Evolutionary conservation across 2,113 vertebrate genomes (phyloP), one percentile per base, ranked within the genome.

Genomic region (Hippocampus mohnikei): DNA sequence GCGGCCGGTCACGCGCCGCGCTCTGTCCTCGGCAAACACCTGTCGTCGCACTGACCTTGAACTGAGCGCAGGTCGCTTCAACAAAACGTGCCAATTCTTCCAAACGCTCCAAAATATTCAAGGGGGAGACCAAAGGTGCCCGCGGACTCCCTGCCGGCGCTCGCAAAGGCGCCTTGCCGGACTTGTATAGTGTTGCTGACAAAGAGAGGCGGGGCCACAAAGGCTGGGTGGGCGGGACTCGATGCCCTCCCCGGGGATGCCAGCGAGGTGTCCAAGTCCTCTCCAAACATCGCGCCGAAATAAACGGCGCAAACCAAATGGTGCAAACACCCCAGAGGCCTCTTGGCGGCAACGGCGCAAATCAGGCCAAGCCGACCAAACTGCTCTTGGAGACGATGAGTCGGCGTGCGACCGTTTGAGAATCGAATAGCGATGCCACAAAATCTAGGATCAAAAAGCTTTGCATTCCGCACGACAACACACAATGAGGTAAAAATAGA

Each of bases 21-120:
- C 55, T 41, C 67, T 48, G 58, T 75, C 78, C 80, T 83, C 73
- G 42, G 69, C 78, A 68, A 25, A 70, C 74, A 86, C 80, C 89
- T 91, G 90, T 80, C 59, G 72, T 60, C 56, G 81, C 85, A 95
- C 94, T 95, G 91, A 95, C 94, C 94, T 95, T 94, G 92, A 93
- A 82, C 42, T 73, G n/a, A 74, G 84, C 67, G 69, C 75, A 74
- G 74, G 72, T 50, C 63, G 72, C 69, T 65, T 50, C 63, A 74
- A 73, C 50, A 41, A 64, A 46, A 65, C n/a, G n/a, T 25, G 16
- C 58, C 58, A 33, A 60, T 60, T 29, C 8, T 59, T 16, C 13
- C 16, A 64, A 44, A 41, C 2, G 6, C 44, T 42, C 62, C 2
- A 44, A 42, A 44, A 41, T 15, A 13, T 65, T 44, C 41, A 16